These are phyloP conservation scores for Parazoanthus swiftii DNA, from an alignment of 92 coral and sea anemone genomes.

Conservation along the genomic window DNA sequence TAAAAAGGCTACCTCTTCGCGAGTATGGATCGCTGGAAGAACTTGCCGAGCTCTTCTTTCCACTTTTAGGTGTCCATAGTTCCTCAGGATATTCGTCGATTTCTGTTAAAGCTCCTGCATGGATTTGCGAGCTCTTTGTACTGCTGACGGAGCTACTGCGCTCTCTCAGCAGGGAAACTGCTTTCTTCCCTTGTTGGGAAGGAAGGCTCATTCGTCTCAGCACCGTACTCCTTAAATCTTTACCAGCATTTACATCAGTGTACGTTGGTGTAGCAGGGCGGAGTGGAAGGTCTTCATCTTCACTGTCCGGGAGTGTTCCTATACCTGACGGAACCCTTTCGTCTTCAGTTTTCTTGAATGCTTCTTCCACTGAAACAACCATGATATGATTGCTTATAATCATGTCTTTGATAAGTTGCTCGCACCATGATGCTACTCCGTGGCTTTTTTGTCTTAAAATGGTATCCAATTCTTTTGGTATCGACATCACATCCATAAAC, in stretches of 20 bases:
- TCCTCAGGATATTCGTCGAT: conserved; percentile 18
- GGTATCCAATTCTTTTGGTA: conserved; percentile 81
- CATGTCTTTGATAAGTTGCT: conserved; percentile 94
- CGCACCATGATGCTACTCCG: conserved; percentile 98
- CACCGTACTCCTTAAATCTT: conserved; percentile 13
- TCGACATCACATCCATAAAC: conserved; percentile 93
- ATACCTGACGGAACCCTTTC: not conserved
- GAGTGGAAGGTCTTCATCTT: not conserved
- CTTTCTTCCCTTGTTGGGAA: not conserved
- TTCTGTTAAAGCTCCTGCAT: conserved; percentile 9
- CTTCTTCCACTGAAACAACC: conserved; percentile 72
- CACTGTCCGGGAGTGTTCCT: not conserved
- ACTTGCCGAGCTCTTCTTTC: conserved; percentile 17
- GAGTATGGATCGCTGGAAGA: conserved; percentile 15
- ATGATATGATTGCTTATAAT: conserved; percentile 68
- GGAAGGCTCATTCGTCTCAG: conserved; percentile 34
- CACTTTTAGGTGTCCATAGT: not conserved
- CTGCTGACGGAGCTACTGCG: conserved; percentile 6
- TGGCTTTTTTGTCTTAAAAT: conserved; percentile 90
- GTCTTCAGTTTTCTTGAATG: conserved; percentile 48
- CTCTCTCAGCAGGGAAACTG: not conserved
- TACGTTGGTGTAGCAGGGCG: conserved; percentile 9
- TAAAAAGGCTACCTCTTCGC: conserved; percentile 33
- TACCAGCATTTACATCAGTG: conserved; percentile 20
- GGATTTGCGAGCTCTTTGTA: not conserved